Evolutionary conservation across 2,113 vertebrate species (phyloP).

Genomic region (Hoplias malabaricus): DNA sequence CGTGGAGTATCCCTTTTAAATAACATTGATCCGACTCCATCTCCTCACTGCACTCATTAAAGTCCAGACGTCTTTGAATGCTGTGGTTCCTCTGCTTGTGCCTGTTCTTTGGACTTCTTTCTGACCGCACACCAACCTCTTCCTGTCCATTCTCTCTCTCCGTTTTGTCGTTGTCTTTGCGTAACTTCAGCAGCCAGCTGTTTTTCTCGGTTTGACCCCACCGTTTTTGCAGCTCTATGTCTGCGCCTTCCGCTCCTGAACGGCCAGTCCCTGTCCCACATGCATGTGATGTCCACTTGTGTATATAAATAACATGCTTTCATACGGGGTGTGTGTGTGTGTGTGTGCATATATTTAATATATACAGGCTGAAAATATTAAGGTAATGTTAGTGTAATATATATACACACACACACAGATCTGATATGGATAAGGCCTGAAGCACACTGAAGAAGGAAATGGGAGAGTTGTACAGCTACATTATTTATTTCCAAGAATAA

Average conservation of each 20-base stretch:
- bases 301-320: conserved; percentile 41
- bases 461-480: conserved; percentile 56
- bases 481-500: conserved; percentile 68
- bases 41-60: too few relatives aligned
- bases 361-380: conserved; percentile 31
- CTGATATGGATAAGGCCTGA: conserved; percentile 65
- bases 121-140: background rate
- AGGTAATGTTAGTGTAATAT: conserved; percentile 73
- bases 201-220: background rate
- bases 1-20: too few relatives aligned
- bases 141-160: background rate
- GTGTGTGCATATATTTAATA: conserved; percentile 44
- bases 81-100: too few relatives aligned
- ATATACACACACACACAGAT: conserved; percentile 60
- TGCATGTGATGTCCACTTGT: conserved; percentile 70
- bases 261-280: conserved; percentile 1
- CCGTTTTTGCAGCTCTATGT: background rate
- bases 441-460: conserved; percentile 60
- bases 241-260: background rate
- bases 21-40: too few relatives aligned
- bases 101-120: background rate
- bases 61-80: too few relatives aligned
- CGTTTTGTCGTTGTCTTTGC: background rate
- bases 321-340: conserved; percentile 48
- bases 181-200: background rate